These are phyloP conservation scores for Cnemophilus loriae DNA, from an alignment of 2,113 vertebrate genomes.

Conservation along the genomic window DNA sequence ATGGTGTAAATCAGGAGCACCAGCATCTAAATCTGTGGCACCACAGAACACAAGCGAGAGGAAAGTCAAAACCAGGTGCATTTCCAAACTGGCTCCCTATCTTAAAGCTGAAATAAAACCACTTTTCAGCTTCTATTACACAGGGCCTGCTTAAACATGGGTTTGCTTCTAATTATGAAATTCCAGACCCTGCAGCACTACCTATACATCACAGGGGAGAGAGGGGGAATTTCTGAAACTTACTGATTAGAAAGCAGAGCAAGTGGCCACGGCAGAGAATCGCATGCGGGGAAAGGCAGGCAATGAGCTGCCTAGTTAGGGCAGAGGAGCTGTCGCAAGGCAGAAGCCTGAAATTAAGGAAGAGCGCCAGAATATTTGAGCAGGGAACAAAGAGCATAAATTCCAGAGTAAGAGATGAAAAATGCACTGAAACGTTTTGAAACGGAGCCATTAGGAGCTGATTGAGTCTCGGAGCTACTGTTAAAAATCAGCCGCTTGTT, in stretches of 20 bases:
- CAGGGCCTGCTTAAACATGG: background rate
- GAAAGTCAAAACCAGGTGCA: background rate
- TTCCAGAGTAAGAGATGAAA: constrained; percentile 55
- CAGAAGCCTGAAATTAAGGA: constrained; percentile 58
- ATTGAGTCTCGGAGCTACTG: constrained; percentile 67
- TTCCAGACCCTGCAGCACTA: background rate
- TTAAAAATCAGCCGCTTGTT: constrained; percentile 74
- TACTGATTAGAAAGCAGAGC: constrained; percentile 6
- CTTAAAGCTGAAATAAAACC: background rate
- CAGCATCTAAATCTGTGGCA: background rate
- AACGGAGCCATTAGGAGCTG: constrained; percentile 66
- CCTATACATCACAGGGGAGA: background rate
- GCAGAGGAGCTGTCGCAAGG: constrained; percentile 26
- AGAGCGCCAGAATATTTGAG: constrained; percentile 59
- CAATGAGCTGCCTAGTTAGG: constrained; percentile 11
- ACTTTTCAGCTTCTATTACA: background rate
- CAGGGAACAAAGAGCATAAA: constrained; percentile 64
- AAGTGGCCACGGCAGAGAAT: background rate
- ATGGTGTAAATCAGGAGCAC: background rate
- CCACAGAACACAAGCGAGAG: background rate
- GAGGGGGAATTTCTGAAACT: background rate
- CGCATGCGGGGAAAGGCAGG: background rate
- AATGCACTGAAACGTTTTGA: constrained; percentile 50
- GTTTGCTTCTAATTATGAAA: background rate
- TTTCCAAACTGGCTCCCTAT: background rate